phyloP scores from a whole-genome alignment of 2,113 vertebrate genomes.

The Harpagus bidentatus region DNA sequence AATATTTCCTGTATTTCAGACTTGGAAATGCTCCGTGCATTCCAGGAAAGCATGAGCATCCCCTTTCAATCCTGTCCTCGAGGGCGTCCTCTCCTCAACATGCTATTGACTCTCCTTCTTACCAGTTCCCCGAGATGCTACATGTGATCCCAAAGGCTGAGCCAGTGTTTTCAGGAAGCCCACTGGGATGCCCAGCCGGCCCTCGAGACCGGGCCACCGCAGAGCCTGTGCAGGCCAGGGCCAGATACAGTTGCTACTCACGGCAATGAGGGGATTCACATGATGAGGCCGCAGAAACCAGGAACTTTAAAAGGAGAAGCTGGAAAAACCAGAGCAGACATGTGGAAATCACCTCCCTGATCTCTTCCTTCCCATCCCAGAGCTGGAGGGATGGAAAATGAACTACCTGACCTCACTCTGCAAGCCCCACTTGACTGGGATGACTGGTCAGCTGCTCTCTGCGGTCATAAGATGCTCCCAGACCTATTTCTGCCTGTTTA shows the following conservation, averaged over 20 bases:
- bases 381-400: background rate
- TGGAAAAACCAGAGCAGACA: background rate
- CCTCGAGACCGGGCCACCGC: background rate
- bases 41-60: no score
- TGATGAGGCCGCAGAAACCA: background rate
- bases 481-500: background rate
- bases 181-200: background rate
- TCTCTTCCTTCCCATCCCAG: background rate
- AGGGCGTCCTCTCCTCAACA: background rate
- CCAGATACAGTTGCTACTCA: background rate
- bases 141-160: fast-evolving
- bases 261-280: background rate
- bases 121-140: background rate
- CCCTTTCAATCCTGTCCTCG: background rate
- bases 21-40: background rate
- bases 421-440: background rate
- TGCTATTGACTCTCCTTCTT: no score
- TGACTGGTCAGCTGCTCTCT: background rate
- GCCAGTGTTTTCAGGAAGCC: background rate
- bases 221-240: background rate
- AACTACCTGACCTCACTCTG: background rate
- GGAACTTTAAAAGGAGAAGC: background rate
- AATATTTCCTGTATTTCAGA: background rate
- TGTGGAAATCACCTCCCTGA: background rate
- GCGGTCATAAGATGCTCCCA: background rate